Conservation (phyloP, 2,888 invertebrate genomes). For the Ptilodon capucinus region DNA sequence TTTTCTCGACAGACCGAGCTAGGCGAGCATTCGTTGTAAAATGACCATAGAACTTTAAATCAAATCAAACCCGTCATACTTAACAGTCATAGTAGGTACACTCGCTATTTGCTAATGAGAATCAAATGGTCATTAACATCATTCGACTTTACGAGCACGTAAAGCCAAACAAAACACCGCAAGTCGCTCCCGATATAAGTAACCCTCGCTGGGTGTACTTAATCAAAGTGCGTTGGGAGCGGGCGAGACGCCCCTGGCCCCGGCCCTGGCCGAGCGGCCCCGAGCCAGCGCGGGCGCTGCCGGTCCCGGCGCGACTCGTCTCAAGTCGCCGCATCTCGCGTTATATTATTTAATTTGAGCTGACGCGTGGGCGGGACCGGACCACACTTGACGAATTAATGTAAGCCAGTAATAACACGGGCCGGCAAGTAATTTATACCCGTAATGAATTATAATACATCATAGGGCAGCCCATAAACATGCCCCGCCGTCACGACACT, state of each 20-base stretch:
- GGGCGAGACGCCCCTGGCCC: background rate
- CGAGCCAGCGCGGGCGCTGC: background rate
- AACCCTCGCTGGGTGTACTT: background rate
- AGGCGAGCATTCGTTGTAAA: too few relatives aligned
- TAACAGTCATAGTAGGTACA: too few relatives aligned
- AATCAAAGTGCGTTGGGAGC: background rate
- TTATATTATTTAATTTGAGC: slow-evolving; percentile 40
- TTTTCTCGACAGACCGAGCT: too few relatives aligned
- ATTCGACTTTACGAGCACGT: background rate
- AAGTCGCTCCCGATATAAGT: background rate
- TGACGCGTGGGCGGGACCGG: slow-evolving; percentile 37
- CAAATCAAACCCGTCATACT: too few relatives aligned
- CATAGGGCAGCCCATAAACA: slow-evolving; percentile 28
- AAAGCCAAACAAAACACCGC: background rate
- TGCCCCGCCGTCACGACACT: slow-evolving; percentile 18
- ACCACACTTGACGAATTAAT: slow-evolving; percentile 63
- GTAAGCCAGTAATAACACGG: slow-evolving; percentile 49
- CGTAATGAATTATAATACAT: slow-evolving; percentile 50
- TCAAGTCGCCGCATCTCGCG: slow-evolving; percentile 8
- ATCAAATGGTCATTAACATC: too few relatives aligned
- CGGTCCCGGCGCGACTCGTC: background rate
- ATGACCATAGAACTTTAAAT: too few relatives aligned
- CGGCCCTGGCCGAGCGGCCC: background rate
- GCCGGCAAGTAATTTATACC: slow-evolving; percentile 38
- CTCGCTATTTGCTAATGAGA: too few relatives aligned